Evolutionary conservation across 2,113 vertebrate genomes (phyloP).

Genomic region (Hipposideros armiger): DNA sequence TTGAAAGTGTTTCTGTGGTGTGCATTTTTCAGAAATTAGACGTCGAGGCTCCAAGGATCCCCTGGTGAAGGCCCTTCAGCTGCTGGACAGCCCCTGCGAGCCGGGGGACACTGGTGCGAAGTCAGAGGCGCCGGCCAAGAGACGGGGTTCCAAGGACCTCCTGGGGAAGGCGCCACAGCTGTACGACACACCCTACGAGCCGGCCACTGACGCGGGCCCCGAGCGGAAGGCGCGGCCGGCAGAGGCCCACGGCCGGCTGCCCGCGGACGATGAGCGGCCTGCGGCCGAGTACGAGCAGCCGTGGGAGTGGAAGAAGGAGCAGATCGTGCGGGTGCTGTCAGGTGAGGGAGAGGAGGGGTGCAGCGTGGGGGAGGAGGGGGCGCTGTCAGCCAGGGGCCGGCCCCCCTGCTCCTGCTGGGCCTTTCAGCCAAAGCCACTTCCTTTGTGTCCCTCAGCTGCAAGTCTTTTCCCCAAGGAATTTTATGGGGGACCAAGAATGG

Average conservation of each 20-base stretch:
- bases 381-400: accelerated
- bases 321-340: constrained; percentile 91
- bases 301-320: constrained; percentile 96
- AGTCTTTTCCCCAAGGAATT: not conserved
- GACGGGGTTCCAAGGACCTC: constrained; percentile 81
- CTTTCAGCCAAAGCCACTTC: not conserved
- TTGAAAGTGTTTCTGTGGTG: no score
- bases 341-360: constrained; percentile 83
- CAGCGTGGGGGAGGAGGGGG: not conserved
- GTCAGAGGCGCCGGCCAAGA: constrained; percentile 67
- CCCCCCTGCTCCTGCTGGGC: no score
- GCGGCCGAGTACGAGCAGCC: constrained; percentile 92
- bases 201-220: constrained; percentile 54
- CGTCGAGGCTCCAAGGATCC: constrained; percentile 96
- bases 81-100: constrained; percentile 88
- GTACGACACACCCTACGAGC: constrained; percentile 90
- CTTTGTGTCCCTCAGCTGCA: not conserved
- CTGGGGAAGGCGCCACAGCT: constrained; percentile 86
- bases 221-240: constrained; percentile 66
- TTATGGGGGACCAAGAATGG: not conserved
- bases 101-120: constrained; percentile 70
- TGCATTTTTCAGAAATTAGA: constrained; percentile 91
- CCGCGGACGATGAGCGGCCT: constrained; percentile 88
- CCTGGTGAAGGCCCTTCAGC: constrained; percentile 92
- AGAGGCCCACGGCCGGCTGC: constrained; percentile 85